phyloP scores from a whole-genome alignment of 1,140 invertebrate genomes.

The Metopolophium dirhodum region DNA sequence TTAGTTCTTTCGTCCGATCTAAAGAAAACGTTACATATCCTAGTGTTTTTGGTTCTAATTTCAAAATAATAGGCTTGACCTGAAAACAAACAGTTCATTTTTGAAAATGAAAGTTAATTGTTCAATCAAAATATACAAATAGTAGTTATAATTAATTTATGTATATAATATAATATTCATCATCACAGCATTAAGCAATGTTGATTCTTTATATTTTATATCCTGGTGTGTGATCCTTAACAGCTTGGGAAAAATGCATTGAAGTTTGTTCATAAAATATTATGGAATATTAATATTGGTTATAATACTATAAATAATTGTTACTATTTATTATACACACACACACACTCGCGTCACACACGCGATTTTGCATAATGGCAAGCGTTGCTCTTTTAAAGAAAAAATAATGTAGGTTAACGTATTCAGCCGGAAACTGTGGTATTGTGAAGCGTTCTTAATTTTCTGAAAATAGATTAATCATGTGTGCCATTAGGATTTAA shows the following conservation, averaged over 20 bases:
- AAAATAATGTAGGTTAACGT: neutral
- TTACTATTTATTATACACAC: too few relatives aligned
- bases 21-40: conserved; percentile 22
- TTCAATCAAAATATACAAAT: neutral
- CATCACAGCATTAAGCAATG: too few relatives aligned
- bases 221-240: too few relatives aligned
- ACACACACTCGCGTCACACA: too few relatives aligned
- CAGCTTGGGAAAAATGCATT: too few relatives aligned
- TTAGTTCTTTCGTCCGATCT: conserved; percentile 25
- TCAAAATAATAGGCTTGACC: neutral
- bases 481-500: neutral
- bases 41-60: neutral
- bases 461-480: neutral
- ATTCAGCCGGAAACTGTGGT: neutral
- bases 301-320: too few relatives aligned
- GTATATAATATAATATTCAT: too few relatives aligned
- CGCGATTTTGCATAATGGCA: too few relatives aligned
- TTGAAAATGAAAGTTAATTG: neutral
- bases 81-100: neutral
- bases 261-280: too few relatives aligned
- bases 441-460: neutral
- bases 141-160: too few relatives aligned
- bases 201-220: too few relatives aligned
- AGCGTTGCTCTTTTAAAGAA: neutral
- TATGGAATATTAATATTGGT: too few relatives aligned